Conservation (phyloP, 2,888 invertebrate species). For the Spialia ferax region DNA sequence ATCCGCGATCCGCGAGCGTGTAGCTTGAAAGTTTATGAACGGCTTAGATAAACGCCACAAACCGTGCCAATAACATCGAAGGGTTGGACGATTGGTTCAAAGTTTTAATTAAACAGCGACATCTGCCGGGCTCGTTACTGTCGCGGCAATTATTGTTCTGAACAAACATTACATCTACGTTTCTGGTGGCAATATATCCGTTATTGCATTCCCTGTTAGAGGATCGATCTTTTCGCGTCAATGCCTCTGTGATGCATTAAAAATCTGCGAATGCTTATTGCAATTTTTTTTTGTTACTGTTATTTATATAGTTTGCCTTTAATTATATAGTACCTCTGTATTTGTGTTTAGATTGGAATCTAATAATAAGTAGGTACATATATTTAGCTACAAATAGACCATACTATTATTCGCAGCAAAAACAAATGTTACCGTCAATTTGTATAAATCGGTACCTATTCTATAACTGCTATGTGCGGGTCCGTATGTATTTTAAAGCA, state of each 20-base stretch:
- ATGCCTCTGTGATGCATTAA: not conserved
- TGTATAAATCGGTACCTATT: no score
- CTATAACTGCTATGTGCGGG: no score
- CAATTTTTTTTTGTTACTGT: no score
- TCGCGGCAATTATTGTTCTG: constrained; percentile 74
- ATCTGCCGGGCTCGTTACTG: constrained; percentile 71
- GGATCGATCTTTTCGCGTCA: not conserved
- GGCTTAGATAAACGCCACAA: constrained; percentile 59
- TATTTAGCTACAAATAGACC: no score
- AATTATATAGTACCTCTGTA: no score
- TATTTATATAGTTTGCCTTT: no score
- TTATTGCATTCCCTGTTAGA: not conserved
- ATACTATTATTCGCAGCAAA: no score
- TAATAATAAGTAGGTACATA: no score
- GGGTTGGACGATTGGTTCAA: constrained; percentile 70
- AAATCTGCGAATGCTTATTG: no score
- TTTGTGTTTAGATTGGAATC: no score
- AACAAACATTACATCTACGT: constrained; percentile 32
- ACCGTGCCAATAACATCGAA: constrained; percentile 72
- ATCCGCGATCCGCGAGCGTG: constrained; percentile 62
- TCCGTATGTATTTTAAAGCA: no score
- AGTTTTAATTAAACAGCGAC: constrained; percentile 84
- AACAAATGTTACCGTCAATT: no score
- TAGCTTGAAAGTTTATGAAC: constrained; percentile 64
- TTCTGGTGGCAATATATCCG: constrained; percentile 7